A percentile compares a stretch with the other conserved stretches of the same genome.
These are phyloP conservation scores for Anabas testudineus DNA, from an alignment of 2,797 vertebrate genomes.

Conservation along the genomic window DNA sequence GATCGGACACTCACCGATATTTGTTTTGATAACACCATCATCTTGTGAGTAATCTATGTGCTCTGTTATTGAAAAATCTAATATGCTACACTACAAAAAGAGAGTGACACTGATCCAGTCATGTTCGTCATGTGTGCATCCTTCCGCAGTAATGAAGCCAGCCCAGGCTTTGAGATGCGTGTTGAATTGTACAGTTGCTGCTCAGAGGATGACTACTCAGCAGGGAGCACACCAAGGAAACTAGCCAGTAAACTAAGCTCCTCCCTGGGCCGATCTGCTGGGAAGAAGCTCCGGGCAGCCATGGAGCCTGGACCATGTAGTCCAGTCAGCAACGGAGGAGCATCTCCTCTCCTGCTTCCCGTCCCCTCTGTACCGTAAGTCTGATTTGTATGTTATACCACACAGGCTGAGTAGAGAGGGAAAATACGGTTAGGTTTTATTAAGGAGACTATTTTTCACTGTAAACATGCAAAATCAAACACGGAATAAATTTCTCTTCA, in stretches of 20 bases:
- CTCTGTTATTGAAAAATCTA: not conserved
- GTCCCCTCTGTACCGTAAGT: slow-evolving; percentile 90
- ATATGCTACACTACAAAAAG: not conserved
- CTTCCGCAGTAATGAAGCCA: slow-evolving; percentile 84
- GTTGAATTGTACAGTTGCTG: slow-evolving; percentile 94
- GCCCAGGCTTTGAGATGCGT: slow-evolving; percentile 90
- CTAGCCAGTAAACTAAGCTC: slow-evolving; percentile 94
- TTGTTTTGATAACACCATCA: slow-evolving; percentile 91
- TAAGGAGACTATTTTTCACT: not conserved
- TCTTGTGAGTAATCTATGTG: slow-evolving; percentile 88
- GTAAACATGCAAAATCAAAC: not conserved
- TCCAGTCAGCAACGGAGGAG: slow-evolving; percentile 84
- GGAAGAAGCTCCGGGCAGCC: slow-evolving; percentile 88
- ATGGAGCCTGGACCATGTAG: slow-evolving; percentile 87
- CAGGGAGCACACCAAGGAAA: slow-evolving; percentile 89
- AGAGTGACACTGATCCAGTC: not conserved
- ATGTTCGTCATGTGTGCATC: not conserved
- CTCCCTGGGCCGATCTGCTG: slow-evolving; percentile 91
- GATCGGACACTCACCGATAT: slow-evolving; percentile 95
- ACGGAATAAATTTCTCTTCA: slow-evolving; percentile 9
- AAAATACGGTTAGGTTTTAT: not conserved
- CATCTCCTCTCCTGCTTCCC: slow-evolving; percentile 87
- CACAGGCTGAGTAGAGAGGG: not conserved
- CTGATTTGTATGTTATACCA: not conserved
- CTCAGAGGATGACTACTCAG: slow-evolving; percentile 89